A percentile compares a stretch with the other conserved stretches of the same genome.
phyloP scores from a whole-genome alignment of 1,140 invertebrate genomes.

The Bombyx mori region DNA sequence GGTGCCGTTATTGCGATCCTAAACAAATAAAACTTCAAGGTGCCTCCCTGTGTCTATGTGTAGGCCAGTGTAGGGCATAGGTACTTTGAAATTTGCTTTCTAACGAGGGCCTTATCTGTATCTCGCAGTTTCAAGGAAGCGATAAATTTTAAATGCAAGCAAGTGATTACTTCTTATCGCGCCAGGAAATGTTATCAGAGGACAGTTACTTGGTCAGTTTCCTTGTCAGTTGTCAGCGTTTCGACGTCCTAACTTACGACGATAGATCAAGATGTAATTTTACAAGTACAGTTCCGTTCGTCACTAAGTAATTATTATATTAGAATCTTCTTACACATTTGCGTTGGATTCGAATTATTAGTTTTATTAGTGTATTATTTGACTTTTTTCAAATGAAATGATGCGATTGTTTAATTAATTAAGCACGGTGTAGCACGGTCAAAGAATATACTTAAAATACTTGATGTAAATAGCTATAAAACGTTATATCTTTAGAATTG shows the following conservation, averaged over 20 bases:
- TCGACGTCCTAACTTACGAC: constrained; percentile 10
- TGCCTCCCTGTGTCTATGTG: not conserved
- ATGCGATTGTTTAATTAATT: no score
- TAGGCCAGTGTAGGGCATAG: not conserved
- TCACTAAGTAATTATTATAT: no score
- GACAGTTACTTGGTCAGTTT: constrained; percentile 7
- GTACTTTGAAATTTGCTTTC: no score
- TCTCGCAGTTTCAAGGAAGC: constrained; percentile 1
- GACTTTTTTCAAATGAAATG: no score
- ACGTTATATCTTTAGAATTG: no score
- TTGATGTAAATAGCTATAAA: no score
- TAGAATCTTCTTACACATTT: no score
- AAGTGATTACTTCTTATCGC: constrained; percentile 18
- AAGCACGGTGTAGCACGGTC: no score
- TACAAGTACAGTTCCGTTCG: no score
- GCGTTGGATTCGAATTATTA: no score
- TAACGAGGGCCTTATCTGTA: not conserved
- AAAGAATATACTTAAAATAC: no score
- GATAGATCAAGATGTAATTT: constrained; percentile 12
- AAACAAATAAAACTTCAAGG: constrained; percentile 9
- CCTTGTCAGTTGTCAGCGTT: constrained; percentile 17
- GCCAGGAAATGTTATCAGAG: constrained; percentile 10
- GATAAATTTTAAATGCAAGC: constrained; percentile 7
- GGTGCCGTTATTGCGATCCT: constrained; percentile 9
- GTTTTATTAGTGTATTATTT: no score